A percentile compares a stretch with the other conserved stretches of the same genome.
These are phyloP conservation scores for Semnornis frantzii DNA, from an alignment of 2,113 vertebrate species.

Conservation along the genomic window DNA sequence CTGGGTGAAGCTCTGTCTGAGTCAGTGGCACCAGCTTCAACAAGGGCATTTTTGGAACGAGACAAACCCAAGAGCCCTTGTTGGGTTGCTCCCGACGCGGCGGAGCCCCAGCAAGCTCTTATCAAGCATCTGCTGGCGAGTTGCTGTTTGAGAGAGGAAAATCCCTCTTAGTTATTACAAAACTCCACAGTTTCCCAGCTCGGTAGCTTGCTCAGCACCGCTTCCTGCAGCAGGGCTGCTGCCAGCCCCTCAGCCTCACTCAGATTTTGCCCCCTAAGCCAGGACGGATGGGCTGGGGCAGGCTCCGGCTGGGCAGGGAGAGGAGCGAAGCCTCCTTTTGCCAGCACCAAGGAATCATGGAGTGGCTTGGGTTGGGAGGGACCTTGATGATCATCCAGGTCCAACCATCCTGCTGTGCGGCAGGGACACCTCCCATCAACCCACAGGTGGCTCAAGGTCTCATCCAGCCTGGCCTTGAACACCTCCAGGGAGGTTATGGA, in stretches of 20 bases:
- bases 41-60: not conserved
- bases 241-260: not conserved
- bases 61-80: not conserved
- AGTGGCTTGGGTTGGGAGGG: no score
- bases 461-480: no score
- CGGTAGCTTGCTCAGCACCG: slow-evolving; percentile 54
- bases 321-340: rapidly evolving
- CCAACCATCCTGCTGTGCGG: no score
- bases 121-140: slow-evolving; percentile 56
- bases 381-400: no score
- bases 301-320: rapidly evolving
- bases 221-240: slow-evolving; percentile 18
- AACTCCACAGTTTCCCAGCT: slow-evolving; percentile 75
- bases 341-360: no score
- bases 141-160: slow-evolving; percentile 68
- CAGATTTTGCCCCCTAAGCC: not conserved
- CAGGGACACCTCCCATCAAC: no score
- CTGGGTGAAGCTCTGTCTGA: not conserved
- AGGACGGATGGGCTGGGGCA: not conserved
- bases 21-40: not conserved
- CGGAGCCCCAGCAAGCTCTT: not conserved
- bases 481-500: no score
- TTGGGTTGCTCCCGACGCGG: slow-evolving; percentile 28
- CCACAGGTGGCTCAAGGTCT: no score
- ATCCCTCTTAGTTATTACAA: slow-evolving; percentile 71